phyloP scores from a whole-genome alignment of 2,888 invertebrate genomes.

The Omphaloscelis lunosa region DNA sequence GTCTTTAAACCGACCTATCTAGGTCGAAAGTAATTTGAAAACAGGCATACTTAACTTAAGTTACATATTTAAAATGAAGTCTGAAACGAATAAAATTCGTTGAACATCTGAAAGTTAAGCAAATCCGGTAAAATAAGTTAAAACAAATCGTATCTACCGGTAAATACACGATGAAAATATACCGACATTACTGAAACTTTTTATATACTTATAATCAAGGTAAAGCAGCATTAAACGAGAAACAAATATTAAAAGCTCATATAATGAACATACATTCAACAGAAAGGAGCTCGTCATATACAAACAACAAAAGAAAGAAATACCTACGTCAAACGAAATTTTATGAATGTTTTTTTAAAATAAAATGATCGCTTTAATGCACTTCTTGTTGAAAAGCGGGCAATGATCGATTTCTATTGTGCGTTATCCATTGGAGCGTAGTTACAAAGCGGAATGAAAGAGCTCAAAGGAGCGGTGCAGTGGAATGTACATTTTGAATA shows the following conservation, averaged over 20 bases:
- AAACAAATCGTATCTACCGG: not conserved
- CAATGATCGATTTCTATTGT: constrained; percentile 21
- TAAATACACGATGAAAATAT: not conserved
- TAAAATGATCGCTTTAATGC: not conserved
- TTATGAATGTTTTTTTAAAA: not conserved
- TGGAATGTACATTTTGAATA: constrained; percentile 14
- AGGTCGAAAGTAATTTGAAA: not conserved
- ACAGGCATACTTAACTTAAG: too few species aligned
- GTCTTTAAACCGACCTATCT: not conserved
- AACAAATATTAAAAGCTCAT: not conserved
- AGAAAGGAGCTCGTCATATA: not conserved
- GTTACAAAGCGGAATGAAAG: not conserved
- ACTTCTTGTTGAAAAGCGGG: not conserved
- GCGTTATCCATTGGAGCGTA: constrained; percentile 7
- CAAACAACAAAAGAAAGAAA: not conserved
- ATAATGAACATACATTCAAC: not conserved
- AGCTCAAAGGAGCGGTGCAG: constrained; percentile 8
- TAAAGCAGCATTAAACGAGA: not conserved
- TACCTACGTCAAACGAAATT: not conserved
- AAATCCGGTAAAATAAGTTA: not conserved
- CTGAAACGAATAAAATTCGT: not conserved
- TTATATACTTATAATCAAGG: too few species aligned
- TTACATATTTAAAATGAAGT: not conserved
- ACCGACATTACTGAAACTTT: not conserved
- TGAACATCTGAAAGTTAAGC: not conserved